Evolutionary conservation across 2,113 vertebrate species (phyloP).

Genomic region (Hippolais icterina): DNA sequence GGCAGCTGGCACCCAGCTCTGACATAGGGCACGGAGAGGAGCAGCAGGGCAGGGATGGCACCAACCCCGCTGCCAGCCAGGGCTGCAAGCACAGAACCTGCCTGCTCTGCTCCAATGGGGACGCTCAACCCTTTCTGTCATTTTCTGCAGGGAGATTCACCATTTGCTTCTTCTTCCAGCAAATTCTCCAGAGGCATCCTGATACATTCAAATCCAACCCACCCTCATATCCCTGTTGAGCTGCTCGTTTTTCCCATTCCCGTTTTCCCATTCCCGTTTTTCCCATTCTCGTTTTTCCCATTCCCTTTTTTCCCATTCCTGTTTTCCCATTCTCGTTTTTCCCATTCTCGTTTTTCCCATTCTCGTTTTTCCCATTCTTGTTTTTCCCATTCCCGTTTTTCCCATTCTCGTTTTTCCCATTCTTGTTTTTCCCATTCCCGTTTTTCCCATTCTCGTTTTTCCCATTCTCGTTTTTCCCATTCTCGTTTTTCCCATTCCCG

Average conservation of each 20-base stretch:
- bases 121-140: neutral
- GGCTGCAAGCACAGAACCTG: neutral
- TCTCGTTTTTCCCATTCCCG: too few species aligned
- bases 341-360: neutral
- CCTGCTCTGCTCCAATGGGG: accelerated
- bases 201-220: neutral
- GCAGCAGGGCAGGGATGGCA: neutral
- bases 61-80: neutral
- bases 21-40: accelerated
- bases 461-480: neutral
- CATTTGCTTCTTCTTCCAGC: neutral
- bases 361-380: too few species aligned
- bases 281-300: too few species aligned
- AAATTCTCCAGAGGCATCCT: neutral
- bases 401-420: too few species aligned
- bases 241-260: neutral
- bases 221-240: too few species aligned
- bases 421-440: too few species aligned
- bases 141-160: neutral
- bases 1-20: neutral
- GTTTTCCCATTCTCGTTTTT: too few species aligned
- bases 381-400: neutral
- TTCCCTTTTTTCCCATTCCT: neutral
- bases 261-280: neutral
- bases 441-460: neutral